phyloP scores from a whole-genome alignment of 2,888 invertebrate species.

The Machimus atricapillus region DNA sequence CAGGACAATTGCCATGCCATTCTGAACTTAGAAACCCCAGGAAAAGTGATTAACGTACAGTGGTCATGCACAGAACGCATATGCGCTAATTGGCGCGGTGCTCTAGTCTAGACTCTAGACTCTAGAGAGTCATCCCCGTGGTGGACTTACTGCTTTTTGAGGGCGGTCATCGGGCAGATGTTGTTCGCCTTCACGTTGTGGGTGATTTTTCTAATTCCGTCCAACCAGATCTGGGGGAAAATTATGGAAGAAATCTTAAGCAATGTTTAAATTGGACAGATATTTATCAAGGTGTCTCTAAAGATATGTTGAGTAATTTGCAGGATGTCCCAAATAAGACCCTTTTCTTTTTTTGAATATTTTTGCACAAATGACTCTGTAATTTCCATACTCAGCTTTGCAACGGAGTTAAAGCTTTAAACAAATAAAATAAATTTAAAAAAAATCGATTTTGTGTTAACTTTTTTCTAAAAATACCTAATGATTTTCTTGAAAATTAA shows the following conservation, averaged over 20 bases:
- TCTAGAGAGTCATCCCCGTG: background rate
- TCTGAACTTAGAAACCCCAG: background rate
- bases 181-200: slow-evolving; percentile 99
- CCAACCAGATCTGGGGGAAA: slow-evolving; percentile 88
- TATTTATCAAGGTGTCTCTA: background rate
- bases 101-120: background rate
- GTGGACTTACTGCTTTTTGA: slow-evolving; percentile 97
- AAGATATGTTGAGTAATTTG: background rate
- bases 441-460: too few relatives aligned
- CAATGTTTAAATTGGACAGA: background rate
- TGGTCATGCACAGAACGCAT: slow-evolving; percentile 21
- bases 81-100: background rate
- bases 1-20: background rate
- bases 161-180: slow-evolving; percentile 97
- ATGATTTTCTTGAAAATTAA: too few relatives aligned
- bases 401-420: too few relatives aligned
- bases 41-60: background rate
- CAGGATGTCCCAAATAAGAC: background rate
- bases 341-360: too few relatives aligned
- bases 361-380: too few relatives aligned
- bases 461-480: too few relatives aligned
- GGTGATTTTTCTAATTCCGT: slow-evolving; percentile 91
- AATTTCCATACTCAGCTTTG: too few relatives aligned
- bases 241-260: background rate
- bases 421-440: too few relatives aligned